phyloP scores from a whole-genome alignment of 2,888 invertebrate genomes.

The Ditula angustiorana region DNA sequence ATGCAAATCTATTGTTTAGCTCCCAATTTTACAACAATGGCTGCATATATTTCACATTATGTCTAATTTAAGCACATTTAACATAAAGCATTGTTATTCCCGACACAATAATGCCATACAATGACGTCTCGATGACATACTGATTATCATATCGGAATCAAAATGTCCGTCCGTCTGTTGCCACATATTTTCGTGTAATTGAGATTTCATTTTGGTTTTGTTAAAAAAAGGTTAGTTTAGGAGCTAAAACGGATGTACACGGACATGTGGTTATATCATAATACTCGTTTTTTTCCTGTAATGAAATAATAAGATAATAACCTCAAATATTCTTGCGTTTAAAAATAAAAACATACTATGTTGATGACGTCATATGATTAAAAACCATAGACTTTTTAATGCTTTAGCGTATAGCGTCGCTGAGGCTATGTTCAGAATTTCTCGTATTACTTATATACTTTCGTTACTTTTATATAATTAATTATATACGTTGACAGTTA shows the following conservation, averaged over 20 bases:
- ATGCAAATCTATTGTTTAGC: slow-evolving; percentile 16
- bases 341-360: too few species aligned
- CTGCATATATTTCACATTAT: slow-evolving; percentile 25
- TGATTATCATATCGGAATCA: slow-evolving; percentile 36
- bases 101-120: slow-evolving; percentile 23
- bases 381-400: neutral
- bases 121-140: slow-evolving; percentile 30
- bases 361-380: too few species aligned
- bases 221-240: neutral
- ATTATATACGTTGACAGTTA: too few species aligned
- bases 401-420: neutral
- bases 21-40: slow-evolving; percentile 8
- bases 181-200: slow-evolving; percentile 18
- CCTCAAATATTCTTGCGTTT: too few species aligned
- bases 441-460: too few species aligned
- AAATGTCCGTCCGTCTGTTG: slow-evolving; percentile 11
- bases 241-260: neutral
- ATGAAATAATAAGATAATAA: neutral
- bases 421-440: too few species aligned
- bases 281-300: neutral
- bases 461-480: too few species aligned
- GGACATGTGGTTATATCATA: neutral
- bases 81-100: slow-evolving; percentile 28
- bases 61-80: slow-evolving; percentile 33
- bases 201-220: slow-evolving; percentile 19